phyloP scores from a whole-genome alignment of 2,888 invertebrate genomes.

The Drosophila pegasa region DNA sequence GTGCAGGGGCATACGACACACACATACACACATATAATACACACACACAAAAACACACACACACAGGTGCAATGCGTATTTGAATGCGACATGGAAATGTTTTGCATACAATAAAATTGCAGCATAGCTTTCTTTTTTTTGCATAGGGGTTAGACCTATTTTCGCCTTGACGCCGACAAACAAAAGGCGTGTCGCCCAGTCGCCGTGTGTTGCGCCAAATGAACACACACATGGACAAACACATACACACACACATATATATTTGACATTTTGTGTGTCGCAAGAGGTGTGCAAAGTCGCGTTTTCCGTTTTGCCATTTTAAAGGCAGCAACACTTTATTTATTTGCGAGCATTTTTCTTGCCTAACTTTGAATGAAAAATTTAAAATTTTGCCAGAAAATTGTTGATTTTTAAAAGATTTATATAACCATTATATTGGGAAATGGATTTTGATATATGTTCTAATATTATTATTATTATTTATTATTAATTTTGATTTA shows the following conservation, averaged over 20 bases:
- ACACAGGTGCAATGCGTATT: slow-evolving; percentile 14
- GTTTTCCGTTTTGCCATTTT: slow-evolving; percentile 44
- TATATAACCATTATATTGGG: too few species aligned
- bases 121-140: slow-evolving; percentile 34
- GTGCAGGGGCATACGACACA: background rate
- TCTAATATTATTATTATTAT: too few species aligned
- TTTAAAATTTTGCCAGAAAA: background rate
- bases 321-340: slow-evolving; percentile 10
- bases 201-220: slow-evolving; percentile 38
- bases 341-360: background rate
- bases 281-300: slow-evolving; percentile 35
- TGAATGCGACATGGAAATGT: slow-evolving; percentile 59
- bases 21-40: background rate
- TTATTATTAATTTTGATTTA: too few species aligned
- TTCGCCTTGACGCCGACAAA: slow-evolving; percentile 54
- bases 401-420: too few species aligned
- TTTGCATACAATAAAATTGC: slow-evolving; percentile 68
- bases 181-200: slow-evolving; percentile 56
- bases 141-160: slow-evolving; percentile 29
- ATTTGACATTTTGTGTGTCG: slow-evolving; percentile 15
- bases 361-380: background rate
- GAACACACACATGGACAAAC: slow-evolving; percentile 19
- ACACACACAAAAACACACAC: background rate
- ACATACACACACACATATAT: background rate
- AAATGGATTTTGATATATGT: too few species aligned